Percentiles rank a stretch among this genome's conserved stretches.
Conservation (phyloP, 2,888 invertebrate species). For the Amphipoea oculea region DNA sequence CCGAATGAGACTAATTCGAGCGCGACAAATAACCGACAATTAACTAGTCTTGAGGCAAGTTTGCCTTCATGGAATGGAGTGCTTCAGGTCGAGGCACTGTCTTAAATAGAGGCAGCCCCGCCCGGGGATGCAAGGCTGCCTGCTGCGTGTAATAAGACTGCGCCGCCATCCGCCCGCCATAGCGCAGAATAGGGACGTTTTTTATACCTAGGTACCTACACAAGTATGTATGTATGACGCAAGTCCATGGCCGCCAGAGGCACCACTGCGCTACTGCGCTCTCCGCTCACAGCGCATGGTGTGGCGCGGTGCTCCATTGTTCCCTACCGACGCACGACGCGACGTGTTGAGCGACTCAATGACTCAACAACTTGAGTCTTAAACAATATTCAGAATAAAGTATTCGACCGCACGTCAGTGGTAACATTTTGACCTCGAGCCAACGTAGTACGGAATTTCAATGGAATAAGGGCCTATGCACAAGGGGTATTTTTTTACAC, state of each 20-base stretch:
- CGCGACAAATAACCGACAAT: too few species aligned
- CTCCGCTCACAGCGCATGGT: not conserved
- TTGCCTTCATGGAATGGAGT: not conserved
- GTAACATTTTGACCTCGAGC: not conserved
- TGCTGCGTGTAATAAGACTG: not conserved
- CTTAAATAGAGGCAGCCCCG: not conserved
- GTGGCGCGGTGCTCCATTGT: not conserved
- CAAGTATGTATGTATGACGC: not conserved
- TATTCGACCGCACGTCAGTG: not conserved
- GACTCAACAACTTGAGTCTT: slow-evolving; percentile 1
- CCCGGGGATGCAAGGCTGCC: not conserved
- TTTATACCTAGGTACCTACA: not conserved
- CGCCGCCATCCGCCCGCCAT: too few species aligned
- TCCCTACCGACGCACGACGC: too few species aligned
- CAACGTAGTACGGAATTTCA: not conserved
- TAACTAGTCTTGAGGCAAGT: too few species aligned
- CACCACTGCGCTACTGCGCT: not conserved
- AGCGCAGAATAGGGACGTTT: not conserved
- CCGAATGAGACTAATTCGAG: not conserved
- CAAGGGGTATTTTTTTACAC: not conserved
- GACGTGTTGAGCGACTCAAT: not conserved
- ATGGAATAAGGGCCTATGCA: not conserved
- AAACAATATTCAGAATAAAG: slow-evolving; percentile 1
- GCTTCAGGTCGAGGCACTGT: not conserved
- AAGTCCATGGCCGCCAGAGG: not conserved